These are phyloP conservation scores for Leptothorax acervorum DNA, from an alignment of 2,888 invertebrate species.

Conservation along the genomic window DNA sequence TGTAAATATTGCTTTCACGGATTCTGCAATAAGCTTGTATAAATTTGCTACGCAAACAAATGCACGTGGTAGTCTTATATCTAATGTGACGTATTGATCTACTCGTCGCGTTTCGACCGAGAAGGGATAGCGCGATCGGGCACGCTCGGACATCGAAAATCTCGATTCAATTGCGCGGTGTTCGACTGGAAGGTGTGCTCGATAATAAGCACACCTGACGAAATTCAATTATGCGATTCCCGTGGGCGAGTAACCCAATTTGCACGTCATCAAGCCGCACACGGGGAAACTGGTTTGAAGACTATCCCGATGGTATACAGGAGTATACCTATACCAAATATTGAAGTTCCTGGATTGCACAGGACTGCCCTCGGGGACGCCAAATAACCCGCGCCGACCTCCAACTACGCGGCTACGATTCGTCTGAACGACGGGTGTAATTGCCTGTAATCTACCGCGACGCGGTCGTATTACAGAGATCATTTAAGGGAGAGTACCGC, in stretches of 20 bases:
- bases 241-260: constrained; percentile 72
- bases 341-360: constrained; percentile 76
- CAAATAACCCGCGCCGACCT: constrained; percentile 70
- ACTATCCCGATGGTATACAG: constrained; percentile 41
- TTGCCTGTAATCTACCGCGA: constrained; percentile 56
- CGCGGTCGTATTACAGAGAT: constrained; percentile 39
- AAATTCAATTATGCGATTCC: constrained; percentile 74
- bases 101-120: neutral
- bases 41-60: neutral
- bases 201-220: constrained; percentile 72
- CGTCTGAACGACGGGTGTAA: constrained; percentile 59
- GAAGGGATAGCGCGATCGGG: constrained; percentile 6
- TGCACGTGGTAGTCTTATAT: neutral
- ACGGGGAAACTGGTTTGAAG: constrained; percentile 70
- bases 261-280: constrained; percentile 73
- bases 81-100: constrained; percentile 2
- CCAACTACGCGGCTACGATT: constrained; percentile 64
- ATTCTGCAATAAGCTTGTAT: neutral
- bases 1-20: neutral
- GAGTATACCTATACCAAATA: constrained; percentile 75
- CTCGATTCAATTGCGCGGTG: neutral
- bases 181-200: constrained; percentile 34
- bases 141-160: constrained; percentile 2
- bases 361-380: constrained; percentile 67
- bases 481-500: neutral